phyloP scores from a whole-genome alignment of 2,888 invertebrate species.

The Nyleta sp. region DNA sequence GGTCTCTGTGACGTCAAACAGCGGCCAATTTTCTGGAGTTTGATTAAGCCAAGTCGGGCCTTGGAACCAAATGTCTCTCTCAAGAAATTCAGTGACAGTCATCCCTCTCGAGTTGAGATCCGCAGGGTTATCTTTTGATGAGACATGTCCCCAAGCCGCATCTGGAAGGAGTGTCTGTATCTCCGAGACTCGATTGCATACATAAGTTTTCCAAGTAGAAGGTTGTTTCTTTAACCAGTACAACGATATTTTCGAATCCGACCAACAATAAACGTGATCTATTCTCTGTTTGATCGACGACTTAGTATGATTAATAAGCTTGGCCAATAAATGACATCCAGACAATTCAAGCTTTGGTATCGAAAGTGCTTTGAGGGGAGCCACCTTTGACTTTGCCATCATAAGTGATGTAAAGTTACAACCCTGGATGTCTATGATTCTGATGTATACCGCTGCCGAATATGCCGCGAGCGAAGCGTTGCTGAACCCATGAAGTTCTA shows the following conservation, averaged over 20 bases:
- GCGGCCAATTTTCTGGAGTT: too few relatives aligned
- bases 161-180: too few relatives aligned
- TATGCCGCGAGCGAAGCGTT: neutral
- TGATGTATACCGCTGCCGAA: neutral
- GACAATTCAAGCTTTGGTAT: neutral
- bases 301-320: neutral
- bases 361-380: neutral
- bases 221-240: neutral
- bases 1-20: too few relatives aligned
- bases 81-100: too few relatives aligned
- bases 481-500: neutral
- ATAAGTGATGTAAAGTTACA: neutral
- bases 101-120: too few relatives aligned
- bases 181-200: too few relatives aligned
- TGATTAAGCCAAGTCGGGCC: too few relatives aligned
- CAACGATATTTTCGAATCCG: neutral
- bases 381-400: neutral
- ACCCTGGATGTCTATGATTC: neutral
- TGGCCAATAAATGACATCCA: neutral
- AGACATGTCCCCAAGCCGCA: too few relatives aligned
- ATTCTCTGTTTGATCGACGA: neutral
- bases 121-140: too few relatives aligned
- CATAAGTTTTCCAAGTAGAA: neutral
- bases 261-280: neutral
- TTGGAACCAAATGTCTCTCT: too few relatives aligned